Evolutionary conservation across 2,797 vertebrate species (phyloP).

Genomic region (Sciurus carolinensis): DNA sequence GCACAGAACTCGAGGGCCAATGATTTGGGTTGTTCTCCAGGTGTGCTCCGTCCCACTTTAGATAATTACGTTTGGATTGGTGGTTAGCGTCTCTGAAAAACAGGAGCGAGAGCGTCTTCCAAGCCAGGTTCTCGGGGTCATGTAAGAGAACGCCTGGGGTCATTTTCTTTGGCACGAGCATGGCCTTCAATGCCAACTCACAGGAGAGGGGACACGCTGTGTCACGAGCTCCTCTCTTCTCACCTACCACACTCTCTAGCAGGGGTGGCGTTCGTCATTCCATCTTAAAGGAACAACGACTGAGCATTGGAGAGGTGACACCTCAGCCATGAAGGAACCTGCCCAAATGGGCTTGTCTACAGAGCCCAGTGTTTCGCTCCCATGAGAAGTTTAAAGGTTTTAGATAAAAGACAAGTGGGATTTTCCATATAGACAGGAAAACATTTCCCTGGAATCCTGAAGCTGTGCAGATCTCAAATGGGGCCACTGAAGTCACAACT

Average conservation of each 20-base stretch:
- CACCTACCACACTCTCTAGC: accelerated
- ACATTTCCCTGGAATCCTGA: background rate
- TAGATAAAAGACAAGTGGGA: background rate
- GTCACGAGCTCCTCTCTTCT: accelerated
- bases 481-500: background rate
- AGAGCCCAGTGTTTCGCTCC: background rate
- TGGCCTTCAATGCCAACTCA: accelerated
- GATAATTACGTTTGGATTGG: background rate
- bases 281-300: background rate
- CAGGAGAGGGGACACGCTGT: accelerated
- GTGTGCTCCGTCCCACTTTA: background rate
- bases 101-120: accelerated
- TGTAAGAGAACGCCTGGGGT: background rate
- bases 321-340: background rate
- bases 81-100: background rate
- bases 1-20: accelerated
- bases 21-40: background rate
- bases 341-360: accelerated
- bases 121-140: background rate
- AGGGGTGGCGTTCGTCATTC: background rate
- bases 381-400: background rate
- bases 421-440: background rate
- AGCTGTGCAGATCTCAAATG: background rate
- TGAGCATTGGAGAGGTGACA: background rate
- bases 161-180: accelerated